Evolutionary conservation across 2,113 vertebrate species (phyloP), one percentile per base, ranked within the genome.

Genomic region (Rhinolophus sinicus): DNA sequence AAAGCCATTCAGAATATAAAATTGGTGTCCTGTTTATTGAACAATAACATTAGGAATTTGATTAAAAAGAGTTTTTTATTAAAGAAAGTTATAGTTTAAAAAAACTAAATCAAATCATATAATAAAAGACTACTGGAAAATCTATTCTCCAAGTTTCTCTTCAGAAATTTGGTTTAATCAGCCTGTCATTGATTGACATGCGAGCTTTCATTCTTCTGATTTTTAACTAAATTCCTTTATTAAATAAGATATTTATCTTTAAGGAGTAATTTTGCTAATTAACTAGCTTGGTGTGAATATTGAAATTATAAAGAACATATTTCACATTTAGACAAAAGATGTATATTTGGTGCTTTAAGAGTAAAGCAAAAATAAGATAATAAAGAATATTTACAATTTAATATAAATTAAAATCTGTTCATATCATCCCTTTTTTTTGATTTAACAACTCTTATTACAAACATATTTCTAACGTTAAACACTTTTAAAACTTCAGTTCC

Each of bases 11-110:
- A 93, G 38, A 92, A 56, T 80, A 6, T 67, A 83, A 84, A 86
- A 83, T 33, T 47, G 18, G 11, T 88, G 11, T 50, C 5, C 35
- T 58, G 9, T 86, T 82, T 85, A 64, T 47, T 67, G 13, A 78
- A 65, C 1, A 44, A 62, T 21, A 52, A 9, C 2, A 5, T 78
- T 70, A 76, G 65, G 83, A 90, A 70, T 82, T 75, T 80, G 6
- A 19, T 83, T 14, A 38, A 18, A 77, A 83, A 73, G 9, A 47
- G 9, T 44, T 90, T 83, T 93, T 7, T 90, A 47, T 52, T 72
- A 15, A 93, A 67, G 44, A 91, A 88, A 60, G 38, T 33, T 72
- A 72, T 72, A 67, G 54, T 88, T 88, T 21, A 96, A 93, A 72
- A 50, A 50, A 50, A 50, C 12, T 33, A 64, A 95, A 75, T n/a